A percentile compares a stretch with the other conserved stretches of the same genome.
Conservation (phyloP, 1,140 invertebrate species). For the Parapsyche elsis region DNA sequence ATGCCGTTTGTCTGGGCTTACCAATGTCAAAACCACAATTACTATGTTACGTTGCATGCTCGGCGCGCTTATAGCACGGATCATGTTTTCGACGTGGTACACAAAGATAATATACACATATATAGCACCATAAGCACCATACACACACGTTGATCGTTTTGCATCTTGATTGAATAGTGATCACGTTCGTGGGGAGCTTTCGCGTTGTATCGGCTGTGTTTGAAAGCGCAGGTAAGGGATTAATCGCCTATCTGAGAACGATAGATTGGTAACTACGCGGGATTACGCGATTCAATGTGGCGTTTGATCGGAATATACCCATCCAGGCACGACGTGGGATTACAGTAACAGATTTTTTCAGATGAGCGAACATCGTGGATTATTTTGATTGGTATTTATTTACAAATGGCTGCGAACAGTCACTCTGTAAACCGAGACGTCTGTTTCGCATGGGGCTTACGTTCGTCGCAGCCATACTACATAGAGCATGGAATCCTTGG, state of each 20-base stretch:
- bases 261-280: not conserved
- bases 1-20: constrained; percentile 41
- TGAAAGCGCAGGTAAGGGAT: not conserved
- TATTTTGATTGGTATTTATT: not conserved
- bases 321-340: too few species aligned
- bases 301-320: not conserved
- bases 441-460: not conserved
- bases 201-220: not conserved
- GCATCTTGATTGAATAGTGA: constrained; percentile 22
- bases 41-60: constrained; percentile 9
- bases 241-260: not conserved
- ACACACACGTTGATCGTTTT: constrained; percentile 6
- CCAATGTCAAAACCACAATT: constrained; percentile 31
- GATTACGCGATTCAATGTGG: not conserved
- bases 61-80: constrained; percentile 43
- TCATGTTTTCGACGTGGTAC: constrained; percentile 21
- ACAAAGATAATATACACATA: constrained; percentile 4
- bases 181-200: not conserved
- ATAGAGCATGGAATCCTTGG: not conserved
- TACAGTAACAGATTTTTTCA: too few species aligned
- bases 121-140: too few species aligned
- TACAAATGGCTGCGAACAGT: not conserved
- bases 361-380: not conserved
- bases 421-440: not conserved
- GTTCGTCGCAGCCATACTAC: not conserved